Base-by-base conservation (phyloP, 2,797 vertebrate genomes). In the Orestias chungarensis region DNA sequence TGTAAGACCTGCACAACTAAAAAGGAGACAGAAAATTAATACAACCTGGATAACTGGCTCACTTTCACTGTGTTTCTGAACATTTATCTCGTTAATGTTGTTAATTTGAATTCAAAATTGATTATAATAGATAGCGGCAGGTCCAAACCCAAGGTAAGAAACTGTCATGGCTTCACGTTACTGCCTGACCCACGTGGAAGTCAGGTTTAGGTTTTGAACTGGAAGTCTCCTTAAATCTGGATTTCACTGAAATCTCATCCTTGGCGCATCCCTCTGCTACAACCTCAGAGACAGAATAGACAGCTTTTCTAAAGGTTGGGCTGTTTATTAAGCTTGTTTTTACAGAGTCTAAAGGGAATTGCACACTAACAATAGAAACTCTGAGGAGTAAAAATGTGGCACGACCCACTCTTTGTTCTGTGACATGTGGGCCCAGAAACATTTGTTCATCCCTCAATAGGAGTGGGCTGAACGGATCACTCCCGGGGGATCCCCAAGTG, bases 361-460 rank as follows among this genome's bases (percentile, higher is more conserved):
- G 69, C 25, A 50, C 68, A 88, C 87, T 80, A 88, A 91, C 82
- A 88, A 88, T 85, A 89, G 88, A 77, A 70, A 68, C 89, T 84
- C 81, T 61, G 83, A 81, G 80, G 83, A 84, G 75, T 31, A 74
- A 85, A 85, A 79, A 72, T 68, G 78, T 77, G 76, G 80, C 84
- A 76, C 25, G 31, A 84, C 83, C 77, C 71, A 79, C 80, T 91
- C 84, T 79, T 74, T 86, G 74, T 81, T 80, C 71, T 80, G 82
- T 85, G 88, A 88, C 91, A 86, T 81, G 83, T 86, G 83, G 86
- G 88, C 91, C 87, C 64, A 42, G 74, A 73, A 89, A 92, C 90
- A 88, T 90, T 91, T 90, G 88, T 89, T 90, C 84, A 89, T 92
- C 84, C 82, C 81, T 85, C 71, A 82, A 83, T 91, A 82, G 85